These are phyloP conservation scores for Trogon melanurus DNA, from an alignment of 2,113 vertebrate species.

Conservation along the genomic window DNA sequence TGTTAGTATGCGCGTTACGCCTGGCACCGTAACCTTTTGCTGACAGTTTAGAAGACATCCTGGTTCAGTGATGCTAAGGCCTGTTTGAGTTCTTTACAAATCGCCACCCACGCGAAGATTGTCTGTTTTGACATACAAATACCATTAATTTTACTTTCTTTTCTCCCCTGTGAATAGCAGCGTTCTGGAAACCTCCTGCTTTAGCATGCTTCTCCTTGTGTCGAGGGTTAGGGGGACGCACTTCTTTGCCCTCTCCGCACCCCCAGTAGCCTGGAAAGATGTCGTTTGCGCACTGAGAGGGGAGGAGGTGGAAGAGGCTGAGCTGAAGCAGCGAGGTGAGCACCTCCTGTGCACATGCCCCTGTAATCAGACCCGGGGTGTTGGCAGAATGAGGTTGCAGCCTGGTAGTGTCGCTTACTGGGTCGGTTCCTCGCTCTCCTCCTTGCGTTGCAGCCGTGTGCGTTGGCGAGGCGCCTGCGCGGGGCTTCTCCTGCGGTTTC, in stretches of 20 bases:
- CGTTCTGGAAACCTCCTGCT: background rate
- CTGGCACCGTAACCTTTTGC: background rate
- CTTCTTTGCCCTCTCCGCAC: background rate
- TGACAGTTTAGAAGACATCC: background rate
- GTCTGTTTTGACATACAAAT: background rate
- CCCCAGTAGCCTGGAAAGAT: background rate
- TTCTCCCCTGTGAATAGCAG: background rate
- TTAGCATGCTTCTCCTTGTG: background rate
- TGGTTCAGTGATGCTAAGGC: background rate
- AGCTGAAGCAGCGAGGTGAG: background rate
- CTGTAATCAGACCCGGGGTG: background rate
- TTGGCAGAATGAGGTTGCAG: conserved; percentile 60
- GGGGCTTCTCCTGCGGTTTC: background rate
- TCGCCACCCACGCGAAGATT: background rate
- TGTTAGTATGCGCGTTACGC: background rate
- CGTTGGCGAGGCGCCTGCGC: background rate
- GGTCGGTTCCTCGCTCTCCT: background rate
- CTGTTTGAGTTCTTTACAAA: background rate
- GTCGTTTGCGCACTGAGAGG: background rate
- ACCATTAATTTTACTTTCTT: background rate
- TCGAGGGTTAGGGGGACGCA: no score
- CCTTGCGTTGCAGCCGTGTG: background rate
- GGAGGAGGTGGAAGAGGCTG: background rate
- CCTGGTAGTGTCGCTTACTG: background rate
- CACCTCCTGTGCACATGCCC: background rate